phyloP scores from a whole-genome alignment of 2,797 vertebrate genomes.

The Tinamus major region DNA sequence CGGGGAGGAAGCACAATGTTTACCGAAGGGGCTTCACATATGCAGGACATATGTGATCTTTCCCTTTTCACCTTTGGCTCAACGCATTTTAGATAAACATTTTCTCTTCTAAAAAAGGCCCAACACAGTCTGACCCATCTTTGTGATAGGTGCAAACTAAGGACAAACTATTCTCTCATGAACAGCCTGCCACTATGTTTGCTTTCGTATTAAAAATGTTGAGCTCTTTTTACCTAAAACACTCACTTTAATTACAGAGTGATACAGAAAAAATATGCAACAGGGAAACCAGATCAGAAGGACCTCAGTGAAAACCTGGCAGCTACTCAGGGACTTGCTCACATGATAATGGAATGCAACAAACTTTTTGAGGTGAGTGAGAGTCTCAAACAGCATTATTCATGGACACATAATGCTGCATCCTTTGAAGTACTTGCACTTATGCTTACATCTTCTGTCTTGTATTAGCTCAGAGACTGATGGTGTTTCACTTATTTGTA shows the following conservation, averaged over 20 bases:
- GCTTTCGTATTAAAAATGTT: conserved; percentile 54
- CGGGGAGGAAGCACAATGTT: neutral
- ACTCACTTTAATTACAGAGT: conserved; percentile 83
- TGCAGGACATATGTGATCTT: neutral
- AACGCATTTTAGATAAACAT: conserved; percentile 23
- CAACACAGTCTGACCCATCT: neutral
- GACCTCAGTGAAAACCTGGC: conserved; percentile 98
- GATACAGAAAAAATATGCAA: conserved; percentile 96
- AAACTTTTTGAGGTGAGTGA: conserved; percentile 93
- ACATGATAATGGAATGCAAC: conserved; percentile 97
- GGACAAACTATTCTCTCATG: conserved; percentile 15
- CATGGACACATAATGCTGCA: conserved; percentile 56
- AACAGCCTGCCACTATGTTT: conserved; percentile 20
- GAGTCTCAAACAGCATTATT: conserved; percentile 63
- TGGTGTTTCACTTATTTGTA: conserved; percentile 43
- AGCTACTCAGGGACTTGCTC: conserved; percentile 95
- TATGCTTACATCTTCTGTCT: conserved; percentile 31
- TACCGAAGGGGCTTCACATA: neutral
- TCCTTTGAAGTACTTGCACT: conserved; percentile 39
- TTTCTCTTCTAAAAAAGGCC: conserved; percentile 24
- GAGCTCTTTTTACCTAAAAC: conserved; percentile 56
- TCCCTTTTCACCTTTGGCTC: conserved; percentile 7
- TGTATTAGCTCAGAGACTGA: conserved; percentile 39
- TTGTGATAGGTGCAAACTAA: conserved; percentile 24
- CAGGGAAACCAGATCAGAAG: conserved; percentile 97